A percentile compares a stretch with the other conserved stretches of the same genome.
phyloP scores from a whole-genome alignment of 2,113 vertebrate genomes.

The Vulpes lagopus region DNA sequence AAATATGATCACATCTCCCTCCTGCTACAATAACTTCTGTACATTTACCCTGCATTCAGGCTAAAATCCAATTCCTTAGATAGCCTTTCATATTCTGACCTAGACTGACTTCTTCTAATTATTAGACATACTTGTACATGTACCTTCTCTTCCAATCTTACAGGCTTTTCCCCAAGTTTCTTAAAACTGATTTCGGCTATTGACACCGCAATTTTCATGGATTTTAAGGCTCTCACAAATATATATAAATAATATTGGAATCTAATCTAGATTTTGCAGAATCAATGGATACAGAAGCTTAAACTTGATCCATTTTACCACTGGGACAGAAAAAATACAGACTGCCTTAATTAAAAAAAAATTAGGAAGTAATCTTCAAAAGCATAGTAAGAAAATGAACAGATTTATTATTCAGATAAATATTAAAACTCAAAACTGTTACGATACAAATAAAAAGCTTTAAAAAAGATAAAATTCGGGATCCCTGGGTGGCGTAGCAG shows the following conservation, averaged over 20 bases:
- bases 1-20: background rate
- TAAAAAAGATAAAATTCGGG: background rate
- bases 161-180: background rate
- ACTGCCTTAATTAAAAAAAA: background rate
- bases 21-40: background rate
- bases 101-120: background rate
- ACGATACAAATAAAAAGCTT: background rate
- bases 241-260: background rate
- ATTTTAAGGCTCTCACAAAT: conserved; percentile 36
- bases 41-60: background rate
- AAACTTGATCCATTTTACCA: background rate
- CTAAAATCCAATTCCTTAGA: conserved; percentile 6
- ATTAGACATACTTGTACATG: background rate
- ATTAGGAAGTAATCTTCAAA: background rate
- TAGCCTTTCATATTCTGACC: background rate
- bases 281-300: background rate
- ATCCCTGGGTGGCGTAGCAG: too few species aligned
- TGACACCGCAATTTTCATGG: background rate
- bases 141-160: background rate
- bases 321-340: background rate
- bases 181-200: background rate
- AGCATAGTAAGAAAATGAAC: background rate
- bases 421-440: conserved; percentile 17
- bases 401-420: background rate
- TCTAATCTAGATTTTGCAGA: background rate